A percentile compares a stretch with the other conserved stretches of the same genome.
These are phyloP conservation scores for Megaceryle torquata DNA, from an alignment of 2,113 vertebrate genomes.

Conservation along the genomic window DNA sequence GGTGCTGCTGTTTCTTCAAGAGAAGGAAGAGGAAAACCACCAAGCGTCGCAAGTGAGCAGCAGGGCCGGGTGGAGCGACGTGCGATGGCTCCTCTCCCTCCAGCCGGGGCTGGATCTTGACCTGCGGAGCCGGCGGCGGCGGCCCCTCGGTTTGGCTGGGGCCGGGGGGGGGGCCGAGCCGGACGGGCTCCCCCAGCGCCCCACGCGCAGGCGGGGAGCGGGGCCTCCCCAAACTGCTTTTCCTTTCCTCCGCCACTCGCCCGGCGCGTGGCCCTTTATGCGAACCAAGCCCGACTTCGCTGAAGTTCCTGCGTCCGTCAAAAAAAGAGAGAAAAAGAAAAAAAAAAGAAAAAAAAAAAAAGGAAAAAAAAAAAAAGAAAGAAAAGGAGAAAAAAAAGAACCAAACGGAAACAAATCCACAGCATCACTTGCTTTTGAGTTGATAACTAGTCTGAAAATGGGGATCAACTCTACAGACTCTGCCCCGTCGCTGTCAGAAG, in stretches of 20 bases:
- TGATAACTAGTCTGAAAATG: not conserved
- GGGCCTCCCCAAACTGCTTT: conserved; percentile 39
- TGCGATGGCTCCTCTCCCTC: conserved; percentile 21
- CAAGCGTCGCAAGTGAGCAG: conserved; percentile 90
- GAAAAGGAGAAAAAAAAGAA: not conserved
- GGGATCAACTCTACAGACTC: conserved; percentile 23
- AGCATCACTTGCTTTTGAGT: conserved; percentile 27
- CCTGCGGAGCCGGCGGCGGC: not conserved
- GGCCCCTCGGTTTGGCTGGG: not conserved
- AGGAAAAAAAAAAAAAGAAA: not conserved
- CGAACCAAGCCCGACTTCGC: conserved; percentile 47
- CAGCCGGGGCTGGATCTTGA: conserved; percentile 6
- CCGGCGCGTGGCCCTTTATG: not conserved
- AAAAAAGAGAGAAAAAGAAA: not conserved
- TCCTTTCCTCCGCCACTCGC: conserved; percentile 21
- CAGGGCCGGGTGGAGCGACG: not conserved
- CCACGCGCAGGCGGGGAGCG: not conserved
- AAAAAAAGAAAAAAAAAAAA: not conserved
- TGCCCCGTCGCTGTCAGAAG: not conserved
- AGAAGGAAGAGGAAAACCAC: conserved; percentile 96
- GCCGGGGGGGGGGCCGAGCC: not conserved
- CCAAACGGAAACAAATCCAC: not conserved
- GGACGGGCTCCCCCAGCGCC: not conserved
- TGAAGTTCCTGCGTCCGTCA: conserved; percentile 29
- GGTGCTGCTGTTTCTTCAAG: conserved; percentile 99